A percentile compares a stretch with the other conserved stretches of the same genome.
These are phyloP conservation scores for Acrossocheilus fasciatus DNA, from an alignment of 2,797 vertebrate genomes.

Conservation along the genomic window DNA sequence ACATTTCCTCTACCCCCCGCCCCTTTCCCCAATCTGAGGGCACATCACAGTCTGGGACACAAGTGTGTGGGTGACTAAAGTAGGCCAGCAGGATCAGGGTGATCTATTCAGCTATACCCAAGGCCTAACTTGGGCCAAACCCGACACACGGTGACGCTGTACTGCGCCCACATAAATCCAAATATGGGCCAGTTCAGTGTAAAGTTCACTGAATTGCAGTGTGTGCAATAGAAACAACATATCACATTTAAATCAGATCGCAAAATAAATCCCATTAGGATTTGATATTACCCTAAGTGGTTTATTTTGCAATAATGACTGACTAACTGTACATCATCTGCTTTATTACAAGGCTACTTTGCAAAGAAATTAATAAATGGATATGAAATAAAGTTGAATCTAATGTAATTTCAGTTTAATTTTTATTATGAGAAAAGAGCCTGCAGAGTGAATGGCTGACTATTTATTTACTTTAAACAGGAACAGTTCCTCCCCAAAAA, in stretches of 20 bases:
- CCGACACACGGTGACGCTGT: neutral
- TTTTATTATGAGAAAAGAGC: neutral
- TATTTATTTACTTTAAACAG: neutral
- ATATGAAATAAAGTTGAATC: constrained; percentile 4
- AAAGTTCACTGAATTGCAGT: neutral
- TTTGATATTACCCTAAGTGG: neutral
- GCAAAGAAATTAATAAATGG: neutral
- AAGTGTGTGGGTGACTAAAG: constrained; percentile 58
- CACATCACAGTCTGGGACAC: constrained; percentile 52
- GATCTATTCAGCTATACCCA: constrained; percentile 24
- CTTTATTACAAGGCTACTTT: neutral
- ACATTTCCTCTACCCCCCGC: constrained; percentile 36
- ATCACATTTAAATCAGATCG: neutral
- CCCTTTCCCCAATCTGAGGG: constrained; percentile 53
- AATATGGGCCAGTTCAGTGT: neutral
- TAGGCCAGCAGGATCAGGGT: constrained; percentile 54
- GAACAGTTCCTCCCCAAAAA: neutral
- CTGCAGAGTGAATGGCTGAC: neutral
- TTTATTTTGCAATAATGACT: neutral
- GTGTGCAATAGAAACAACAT: neutral
- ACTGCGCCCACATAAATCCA: neutral
- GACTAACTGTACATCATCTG: neutral
- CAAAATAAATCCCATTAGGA: neutral
- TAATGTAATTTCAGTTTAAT: neutral
- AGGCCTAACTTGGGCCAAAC: constrained; percentile 16